Conservation (phyloP, 1,140 invertebrate species). For the Monomorium pharaonis region DNA sequence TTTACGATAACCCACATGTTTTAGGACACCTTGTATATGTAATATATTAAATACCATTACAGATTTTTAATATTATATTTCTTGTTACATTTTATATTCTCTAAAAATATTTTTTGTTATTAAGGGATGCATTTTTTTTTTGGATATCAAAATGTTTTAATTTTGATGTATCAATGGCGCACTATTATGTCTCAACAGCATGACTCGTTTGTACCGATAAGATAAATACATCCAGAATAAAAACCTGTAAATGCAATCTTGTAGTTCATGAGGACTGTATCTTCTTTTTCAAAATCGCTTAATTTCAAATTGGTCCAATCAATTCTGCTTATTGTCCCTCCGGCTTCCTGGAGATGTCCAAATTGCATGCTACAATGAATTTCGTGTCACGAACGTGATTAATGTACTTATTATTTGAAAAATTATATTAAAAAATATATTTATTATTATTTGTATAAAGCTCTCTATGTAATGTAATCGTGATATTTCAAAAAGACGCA, state of each 20-base stretch:
- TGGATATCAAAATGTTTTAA: too few species aligned
- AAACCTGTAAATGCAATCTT: slow-evolving; percentile 58
- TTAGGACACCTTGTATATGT: too few species aligned
- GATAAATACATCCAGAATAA: not conserved
- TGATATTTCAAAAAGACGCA: not conserved
- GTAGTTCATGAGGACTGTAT: not conserved
- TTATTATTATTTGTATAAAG: not conserved
- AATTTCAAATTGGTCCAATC: slow-evolving; percentile 55
- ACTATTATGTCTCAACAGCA: not conserved
- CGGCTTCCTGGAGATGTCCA: slow-evolving; percentile 63
- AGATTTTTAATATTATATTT: too few species aligned
- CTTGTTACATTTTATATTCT: too few species aligned
- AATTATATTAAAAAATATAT: not conserved
- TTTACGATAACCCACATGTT: too few species aligned
- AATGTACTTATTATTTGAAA: not conserved
- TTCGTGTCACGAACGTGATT: not conserved
- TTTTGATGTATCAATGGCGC: too few species aligned
- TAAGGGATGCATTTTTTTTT: too few species aligned
- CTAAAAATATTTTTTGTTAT: too few species aligned
- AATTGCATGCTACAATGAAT: slow-evolving; percentile 65
- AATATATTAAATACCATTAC: too few species aligned
- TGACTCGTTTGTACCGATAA: not conserved
- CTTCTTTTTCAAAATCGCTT: slow-evolving; percentile 45
- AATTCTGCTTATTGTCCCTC: slow-evolving; percentile 35
- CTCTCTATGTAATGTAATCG: not conserved